Base-by-base conservation (phyloP, 1,140 invertebrate species). In the Oryzaephilus surinamensis region DNA sequence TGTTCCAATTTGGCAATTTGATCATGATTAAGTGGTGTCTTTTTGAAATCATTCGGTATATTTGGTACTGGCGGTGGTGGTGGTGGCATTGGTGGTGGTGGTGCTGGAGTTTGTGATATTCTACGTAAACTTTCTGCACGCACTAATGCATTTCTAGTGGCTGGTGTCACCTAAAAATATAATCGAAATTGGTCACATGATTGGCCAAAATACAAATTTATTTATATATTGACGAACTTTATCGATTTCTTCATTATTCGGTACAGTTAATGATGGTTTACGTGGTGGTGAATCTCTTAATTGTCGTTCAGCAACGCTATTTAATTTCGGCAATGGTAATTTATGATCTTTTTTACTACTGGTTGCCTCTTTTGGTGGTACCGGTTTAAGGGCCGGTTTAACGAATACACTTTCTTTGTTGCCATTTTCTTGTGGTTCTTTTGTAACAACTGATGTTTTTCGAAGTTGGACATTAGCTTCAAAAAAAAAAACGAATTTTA, bases 11-110 rank as follows among this genome's bases (percentile, higher is more conserved):
- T 75, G 46, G 75, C 71, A 20, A 72, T 48, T 48, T 78, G 74
- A 6, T 58, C 55, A 0, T 68, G 55, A 28, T 66, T 64, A 1
- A 79, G 36, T 0, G 67, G 64, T 10, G 58, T 69, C 53, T 59
- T 67, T 14, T 57, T 23, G 44, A 36, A 45, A 42, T 67, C 51
- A 24, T 24, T 11, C 3, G 23, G 23, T 15, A 52, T 51, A 24
- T 24, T 11, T 11, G 23, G 23, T 15, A 52, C 59, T 50, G 64
- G 56, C 2, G 43, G 58, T 3, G 76, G 73, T 6, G 76, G 74
- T n/a, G 80, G 79, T 21, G 80, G 80, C 38, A 81, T 73, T 45
- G 81, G 79, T 32, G 79, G 77, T 34, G 79, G 79, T 27, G 81
- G 70, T 3, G 76, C 71, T 2, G 77, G 76, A 4, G 49, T 42